Percentiles rank a stretch among this genome's conserved stretches.
phyloP scores from a whole-genome alignment of 2,113 vertebrate species.

The Tragelaphus imberbis region DNA sequence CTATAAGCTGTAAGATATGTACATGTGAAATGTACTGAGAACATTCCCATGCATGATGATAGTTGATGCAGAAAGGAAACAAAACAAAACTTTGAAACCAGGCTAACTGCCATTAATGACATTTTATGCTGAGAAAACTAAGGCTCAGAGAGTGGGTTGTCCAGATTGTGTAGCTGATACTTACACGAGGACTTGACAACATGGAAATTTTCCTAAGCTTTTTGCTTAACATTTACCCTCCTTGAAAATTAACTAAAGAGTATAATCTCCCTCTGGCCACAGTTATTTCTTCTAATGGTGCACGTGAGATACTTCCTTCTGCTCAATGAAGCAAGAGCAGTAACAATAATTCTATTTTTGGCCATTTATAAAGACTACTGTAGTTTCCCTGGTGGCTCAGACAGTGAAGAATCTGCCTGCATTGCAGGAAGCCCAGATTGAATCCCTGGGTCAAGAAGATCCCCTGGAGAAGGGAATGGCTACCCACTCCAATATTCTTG shows the following conservation, averaged over 20 bases:
- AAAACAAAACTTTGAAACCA: background rate
- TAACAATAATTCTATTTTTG: background rate
- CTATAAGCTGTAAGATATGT: background rate
- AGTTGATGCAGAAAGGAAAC: background rate
- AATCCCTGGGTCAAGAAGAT: background rate
- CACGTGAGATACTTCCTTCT: background rate
- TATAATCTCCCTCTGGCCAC: background rate
- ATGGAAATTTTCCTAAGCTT: background rate
- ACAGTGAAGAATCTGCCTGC: background rate
- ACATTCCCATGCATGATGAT: rapidly evolving
- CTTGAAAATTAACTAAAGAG: background rate
- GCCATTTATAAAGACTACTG: background rate
- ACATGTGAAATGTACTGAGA: background rate
- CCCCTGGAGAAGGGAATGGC: background rate
- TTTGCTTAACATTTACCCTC: background rate
- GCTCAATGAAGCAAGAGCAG: background rate
- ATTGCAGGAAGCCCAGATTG: background rate
- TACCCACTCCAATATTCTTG: background rate
- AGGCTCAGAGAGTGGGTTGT: background rate
- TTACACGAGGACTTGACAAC: background rate
- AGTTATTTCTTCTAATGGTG: background rate
- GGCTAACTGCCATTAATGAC: background rate
- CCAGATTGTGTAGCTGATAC: background rate
- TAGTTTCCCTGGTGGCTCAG: background rate
- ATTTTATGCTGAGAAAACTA: background rate